Evolutionary conservation across 2,888 invertebrate species (phyloP), one percentile per base, ranked within the genome.

Genomic region (Parnassius apollo): DNA sequence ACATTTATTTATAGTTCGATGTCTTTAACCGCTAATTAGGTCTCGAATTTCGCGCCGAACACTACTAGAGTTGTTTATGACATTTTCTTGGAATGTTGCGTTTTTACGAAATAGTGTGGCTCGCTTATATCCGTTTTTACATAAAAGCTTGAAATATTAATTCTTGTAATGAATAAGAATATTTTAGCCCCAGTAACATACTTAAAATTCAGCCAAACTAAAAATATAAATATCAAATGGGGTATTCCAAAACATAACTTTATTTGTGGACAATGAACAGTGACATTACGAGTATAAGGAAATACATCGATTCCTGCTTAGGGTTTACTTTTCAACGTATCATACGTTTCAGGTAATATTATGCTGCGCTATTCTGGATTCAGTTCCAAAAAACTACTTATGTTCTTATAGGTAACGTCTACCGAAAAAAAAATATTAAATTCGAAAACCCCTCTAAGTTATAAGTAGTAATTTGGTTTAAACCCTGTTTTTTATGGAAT

Each of bases 1-100:
- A 77, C 84, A 87, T 78, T 77, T 84, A 87, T 88, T 89, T 85
- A 87, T 84, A 87, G 82, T 76, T 69, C 80, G 84, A 44, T 83
- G 89, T 88, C 89, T 85, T 88, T 85, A 88, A 88, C 88, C 89
- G 88, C 79, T 87, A 91, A 88, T 89, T 82, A 78, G 88, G 81
- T 75, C 84, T 85, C 77, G 75, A 64, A 68, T 72, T 70, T 71
- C 67, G 56, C 57, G 60, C 58, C 53, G 57, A 54, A 68, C 68
- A 68, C 69, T 66, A 66, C 63, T 65, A 66, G 61, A 60, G 65
- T 66, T 57, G 61, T 65, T 57, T 58, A 66, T 60, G 65, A 66
- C 66, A 50, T 60, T 57, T 65, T 62, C 65, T 64, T 53, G 58
- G 62, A 66, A 65, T 48, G 66, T 49, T 44, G 18, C 54, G 18